Evolutionary conservation across 37 sponge, comb jelly and placozoan species (phyloP).

Genomic region (Bolinopsis microptera): DNA sequence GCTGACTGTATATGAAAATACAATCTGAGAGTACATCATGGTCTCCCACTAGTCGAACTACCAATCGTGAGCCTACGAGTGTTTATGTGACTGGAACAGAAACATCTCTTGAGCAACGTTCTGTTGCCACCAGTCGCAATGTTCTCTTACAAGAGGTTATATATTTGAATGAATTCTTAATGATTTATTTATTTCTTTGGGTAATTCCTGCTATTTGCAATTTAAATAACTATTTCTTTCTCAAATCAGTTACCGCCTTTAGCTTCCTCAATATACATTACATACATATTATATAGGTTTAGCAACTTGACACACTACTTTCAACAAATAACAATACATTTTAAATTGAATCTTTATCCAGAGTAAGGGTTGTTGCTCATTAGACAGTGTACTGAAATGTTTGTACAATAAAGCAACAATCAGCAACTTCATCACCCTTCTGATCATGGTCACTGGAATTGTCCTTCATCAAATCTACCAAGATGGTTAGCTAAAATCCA

Average conservation of each 20-base stretch:
- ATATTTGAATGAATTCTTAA: neutral
- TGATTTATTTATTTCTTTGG: too few relatives aligned
- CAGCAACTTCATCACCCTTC: neutral
- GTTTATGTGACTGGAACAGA: neutral
- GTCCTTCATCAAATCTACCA: neutral
- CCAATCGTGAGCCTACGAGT: neutral
- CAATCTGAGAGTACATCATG: neutral
- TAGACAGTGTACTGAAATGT: neutral
- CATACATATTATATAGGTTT: too few relatives aligned
- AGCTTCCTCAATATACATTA: too few relatives aligned
- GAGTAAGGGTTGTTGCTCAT: neutral
- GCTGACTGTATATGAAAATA: neutral
- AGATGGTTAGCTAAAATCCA: neutral
- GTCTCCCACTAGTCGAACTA: neutral
- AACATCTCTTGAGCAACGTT: neutral
- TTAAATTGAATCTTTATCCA: neutral
- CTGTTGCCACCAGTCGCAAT: neutral
- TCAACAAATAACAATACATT: too few relatives aligned
- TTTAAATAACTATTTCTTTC: too few relatives aligned
- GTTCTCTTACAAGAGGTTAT: neutral
- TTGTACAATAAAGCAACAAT: neutral
- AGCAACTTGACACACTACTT: too few relatives aligned
- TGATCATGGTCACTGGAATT: conserved; percentile 18
- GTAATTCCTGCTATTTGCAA: too few relatives aligned
- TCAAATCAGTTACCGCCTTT: too few relatives aligned